A percentile compares a stretch with the other conserved stretches of the same genome.
Conservation (phyloP, 2,113 vertebrate species). For the Melanotaenia duboulayi region DNA sequence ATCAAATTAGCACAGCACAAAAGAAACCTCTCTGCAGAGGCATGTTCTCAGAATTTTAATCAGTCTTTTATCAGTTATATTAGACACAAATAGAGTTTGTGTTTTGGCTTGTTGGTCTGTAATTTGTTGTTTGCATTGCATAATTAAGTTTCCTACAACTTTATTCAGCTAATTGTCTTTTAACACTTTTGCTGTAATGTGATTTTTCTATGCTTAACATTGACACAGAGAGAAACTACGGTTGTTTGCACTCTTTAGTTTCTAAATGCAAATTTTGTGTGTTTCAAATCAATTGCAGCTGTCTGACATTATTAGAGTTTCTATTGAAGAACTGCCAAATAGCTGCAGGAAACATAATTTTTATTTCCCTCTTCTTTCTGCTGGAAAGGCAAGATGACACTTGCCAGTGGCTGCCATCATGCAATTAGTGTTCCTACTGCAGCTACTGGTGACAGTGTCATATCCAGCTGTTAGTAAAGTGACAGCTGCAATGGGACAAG, state of each 20-base stretch:
- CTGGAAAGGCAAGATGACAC: slow-evolving; percentile 59
- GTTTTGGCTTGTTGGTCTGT: not conserved
- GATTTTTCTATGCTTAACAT: not conserved
- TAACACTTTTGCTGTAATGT: too few species aligned
- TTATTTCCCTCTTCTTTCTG: slow-evolving; percentile 24
- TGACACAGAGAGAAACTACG: not conserved
- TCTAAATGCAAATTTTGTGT: slow-evolving; percentile 15
- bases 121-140: too few species aligned
- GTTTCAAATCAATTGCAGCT: slow-evolving; percentile 25
- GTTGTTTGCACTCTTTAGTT: not conserved
- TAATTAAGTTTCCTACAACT: too few species aligned
- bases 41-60: slow-evolving; percentile 13
- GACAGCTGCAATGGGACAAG: slow-evolving; percentile 50
- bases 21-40: not conserved
- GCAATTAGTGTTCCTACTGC: slow-evolving; percentile 56
- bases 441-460: slow-evolving; percentile 59
- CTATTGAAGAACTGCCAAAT: slow-evolving; percentile 51
- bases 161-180: too few species aligned
- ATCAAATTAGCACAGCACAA: slow-evolving; percentile 15
- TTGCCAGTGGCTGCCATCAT: slow-evolving; percentile 57
- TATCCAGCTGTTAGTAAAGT: slow-evolving; percentile 31
- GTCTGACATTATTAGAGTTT: slow-evolving; percentile 35
- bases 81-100: slow-evolving; percentile 7
- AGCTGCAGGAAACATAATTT: slow-evolving; percentile 53
- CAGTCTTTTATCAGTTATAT: slow-evolving; percentile 13